Conservation (phyloP, 2,797 vertebrate genomes). For the Danio aesculapii region DNA sequence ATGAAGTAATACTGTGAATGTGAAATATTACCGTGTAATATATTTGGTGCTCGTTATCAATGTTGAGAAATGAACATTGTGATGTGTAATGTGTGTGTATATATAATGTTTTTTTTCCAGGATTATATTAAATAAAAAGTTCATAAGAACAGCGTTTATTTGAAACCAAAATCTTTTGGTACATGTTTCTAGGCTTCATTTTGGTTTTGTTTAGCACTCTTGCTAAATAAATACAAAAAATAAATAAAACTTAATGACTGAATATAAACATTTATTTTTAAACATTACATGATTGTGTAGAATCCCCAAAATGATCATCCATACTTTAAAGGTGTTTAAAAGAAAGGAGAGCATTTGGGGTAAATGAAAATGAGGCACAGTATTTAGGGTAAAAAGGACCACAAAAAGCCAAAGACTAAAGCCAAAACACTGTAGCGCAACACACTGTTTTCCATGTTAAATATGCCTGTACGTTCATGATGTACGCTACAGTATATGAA, state of each 20-base stretch:
- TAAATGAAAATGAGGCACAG: neutral
- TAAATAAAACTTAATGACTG: too few relatives aligned
- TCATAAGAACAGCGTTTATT: too few relatives aligned
- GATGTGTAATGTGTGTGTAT: neutral
- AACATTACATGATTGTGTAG: neutral
- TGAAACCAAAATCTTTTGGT: too few relatives aligned
- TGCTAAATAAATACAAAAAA: too few relatives aligned
- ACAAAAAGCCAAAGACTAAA: neutral
- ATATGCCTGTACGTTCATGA: neutral
- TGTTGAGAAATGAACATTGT: neutral
- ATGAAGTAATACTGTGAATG: too few relatives aligned
- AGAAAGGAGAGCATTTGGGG: neutral
- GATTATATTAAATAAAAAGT: neutral
- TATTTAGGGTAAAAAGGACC: too few relatives aligned
- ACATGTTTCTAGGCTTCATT: too few relatives aligned
- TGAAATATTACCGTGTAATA: too few relatives aligned
- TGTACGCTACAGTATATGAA: neutral
- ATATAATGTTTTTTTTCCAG: too few relatives aligned
- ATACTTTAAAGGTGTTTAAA: neutral
- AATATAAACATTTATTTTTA: neutral
- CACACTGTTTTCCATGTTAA: neutral
- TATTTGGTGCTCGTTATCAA: too few relatives aligned
- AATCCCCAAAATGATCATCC: neutral
- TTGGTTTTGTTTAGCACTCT: too few relatives aligned
- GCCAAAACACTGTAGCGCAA: slow-evolving; percentile 6